Percentiles rank a stretch among this genome's conserved stretches.
These are phyloP conservation scores for Pseudochirops corinnae DNA, from an alignment of 2,797 vertebrate genomes.

Conservation along the genomic window DNA sequence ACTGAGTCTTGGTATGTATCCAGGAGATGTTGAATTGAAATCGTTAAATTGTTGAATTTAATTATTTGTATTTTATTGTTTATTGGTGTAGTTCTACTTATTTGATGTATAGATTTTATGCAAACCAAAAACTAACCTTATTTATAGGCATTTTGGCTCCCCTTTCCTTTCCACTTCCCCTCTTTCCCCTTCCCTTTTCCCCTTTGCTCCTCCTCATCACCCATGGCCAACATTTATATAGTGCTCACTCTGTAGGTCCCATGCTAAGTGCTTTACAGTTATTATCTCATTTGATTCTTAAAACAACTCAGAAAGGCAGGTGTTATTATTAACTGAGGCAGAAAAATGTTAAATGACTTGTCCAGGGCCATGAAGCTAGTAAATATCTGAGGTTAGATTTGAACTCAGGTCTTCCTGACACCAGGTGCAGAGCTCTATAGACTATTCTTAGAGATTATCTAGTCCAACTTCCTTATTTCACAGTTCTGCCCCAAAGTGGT, in stretches of 20 bases:
- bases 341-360: neutral
- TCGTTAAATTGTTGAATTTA: no score
- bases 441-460: neutral
- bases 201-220: neutral
- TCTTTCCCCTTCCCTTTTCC: no score
- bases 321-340: neutral
- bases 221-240: no score
- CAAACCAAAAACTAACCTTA: no score
- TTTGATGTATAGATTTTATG: no score
- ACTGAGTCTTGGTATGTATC: no score
- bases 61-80: no score
- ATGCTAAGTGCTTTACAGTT: neutral
- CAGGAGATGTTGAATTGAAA: no score
- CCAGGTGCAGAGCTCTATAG: no score
- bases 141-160: no score
- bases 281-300: neutral
- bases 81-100: no score
- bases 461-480: neutral
- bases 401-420: neutral
- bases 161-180: no score
- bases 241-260: neutral
- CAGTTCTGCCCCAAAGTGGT: neutral
- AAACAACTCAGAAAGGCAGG: neutral
- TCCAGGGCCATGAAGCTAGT: neutral
- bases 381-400: neutral